These are phyloP conservation scores for Habropoda laboriosa DNA, from an alignment of 1,140 invertebrate species.

Conservation along the genomic window DNA sequence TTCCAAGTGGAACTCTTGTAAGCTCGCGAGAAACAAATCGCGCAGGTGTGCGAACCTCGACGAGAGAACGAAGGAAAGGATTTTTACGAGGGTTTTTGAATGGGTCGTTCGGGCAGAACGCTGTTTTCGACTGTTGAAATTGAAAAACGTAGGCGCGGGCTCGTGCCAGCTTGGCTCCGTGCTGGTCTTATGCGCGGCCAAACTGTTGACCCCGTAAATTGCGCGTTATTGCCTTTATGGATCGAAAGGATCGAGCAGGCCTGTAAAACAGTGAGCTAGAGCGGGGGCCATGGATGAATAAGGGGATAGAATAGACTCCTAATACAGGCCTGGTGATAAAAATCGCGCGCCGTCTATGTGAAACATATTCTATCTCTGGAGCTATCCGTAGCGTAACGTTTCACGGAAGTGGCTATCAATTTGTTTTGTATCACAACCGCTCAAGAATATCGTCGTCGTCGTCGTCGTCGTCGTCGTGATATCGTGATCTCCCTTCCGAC, in stretches of 20 bases:
- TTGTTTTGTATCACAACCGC: conserved; percentile 38
- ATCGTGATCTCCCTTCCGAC: background rate
- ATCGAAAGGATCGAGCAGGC: conserved; percentile 20
- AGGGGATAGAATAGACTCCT: conserved; percentile 31
- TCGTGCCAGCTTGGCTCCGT: conserved; percentile 56
- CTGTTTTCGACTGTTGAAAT: conserved; percentile 41
- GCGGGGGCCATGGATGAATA: background rate
- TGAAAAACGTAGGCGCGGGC: conserved; percentile 43
- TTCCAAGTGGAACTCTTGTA: no score
- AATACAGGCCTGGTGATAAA: conserved; percentile 62
- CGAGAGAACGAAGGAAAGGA: conserved; percentile 3
- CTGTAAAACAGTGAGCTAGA: background rate
- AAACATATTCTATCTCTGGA: background rate
- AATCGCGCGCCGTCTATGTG: conserved; percentile 24
- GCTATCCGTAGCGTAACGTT: background rate
- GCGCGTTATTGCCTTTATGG: conserved; percentile 63
- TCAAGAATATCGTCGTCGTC: conserved; percentile 16
- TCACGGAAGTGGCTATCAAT: conserved; percentile 36
- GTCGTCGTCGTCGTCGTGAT: background rate
- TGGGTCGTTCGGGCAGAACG: conserved; percentile 34
- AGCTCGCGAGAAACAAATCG: conserved; percentile 15
- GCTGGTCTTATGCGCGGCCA: conserved; percentile 53
- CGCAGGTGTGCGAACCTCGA: background rate
- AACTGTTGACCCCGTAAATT: conserved; percentile 64
- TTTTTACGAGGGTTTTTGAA: conserved; percentile 43